Conservation (phyloP, 2,113 vertebrate species). For the Seriola rivoliana region DNA sequence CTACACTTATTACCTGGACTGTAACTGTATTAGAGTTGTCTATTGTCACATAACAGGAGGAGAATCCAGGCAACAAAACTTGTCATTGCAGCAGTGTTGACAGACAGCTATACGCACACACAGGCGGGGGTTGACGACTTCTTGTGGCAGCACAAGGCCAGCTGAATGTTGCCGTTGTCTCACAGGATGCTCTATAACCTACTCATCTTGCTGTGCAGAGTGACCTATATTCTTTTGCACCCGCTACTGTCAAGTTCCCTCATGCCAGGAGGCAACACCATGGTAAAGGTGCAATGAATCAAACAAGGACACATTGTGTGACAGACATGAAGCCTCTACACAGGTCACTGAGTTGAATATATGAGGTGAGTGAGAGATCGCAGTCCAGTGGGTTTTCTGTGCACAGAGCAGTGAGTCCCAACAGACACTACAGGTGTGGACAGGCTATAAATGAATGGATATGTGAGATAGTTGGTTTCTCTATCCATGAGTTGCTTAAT, state of each 20-base stretch:
- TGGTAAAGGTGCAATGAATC: conserved; percentile 47
- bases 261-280: conserved; percentile 34
- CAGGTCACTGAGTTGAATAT: conserved; percentile 39
- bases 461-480: background rate
- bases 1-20: too few relatives aligned
- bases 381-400: conserved; percentile 15
- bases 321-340: conserved; percentile 25
- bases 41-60: background rate
- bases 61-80: background rate
- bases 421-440: background rate
- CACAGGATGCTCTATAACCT: conserved; percentile 20
- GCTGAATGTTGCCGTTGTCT: conserved; percentile 17
- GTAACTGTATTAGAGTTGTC: background rate
- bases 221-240: conserved; percentile 47
- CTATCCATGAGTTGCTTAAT: background rate
- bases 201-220: conserved; percentile 10
- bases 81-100: background rate
- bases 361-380: conserved; percentile 9
- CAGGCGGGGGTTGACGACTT: conserved; percentile 14
- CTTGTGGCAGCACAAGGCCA: background rate
- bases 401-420: background rate
- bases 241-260: conserved; percentile 2
- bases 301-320: conserved; percentile 42
- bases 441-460: background rate
- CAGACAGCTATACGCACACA: background rate